Conservation (phyloP, 2,888 invertebrate genomes). For the Eumacrocentrus americanus region DNA sequence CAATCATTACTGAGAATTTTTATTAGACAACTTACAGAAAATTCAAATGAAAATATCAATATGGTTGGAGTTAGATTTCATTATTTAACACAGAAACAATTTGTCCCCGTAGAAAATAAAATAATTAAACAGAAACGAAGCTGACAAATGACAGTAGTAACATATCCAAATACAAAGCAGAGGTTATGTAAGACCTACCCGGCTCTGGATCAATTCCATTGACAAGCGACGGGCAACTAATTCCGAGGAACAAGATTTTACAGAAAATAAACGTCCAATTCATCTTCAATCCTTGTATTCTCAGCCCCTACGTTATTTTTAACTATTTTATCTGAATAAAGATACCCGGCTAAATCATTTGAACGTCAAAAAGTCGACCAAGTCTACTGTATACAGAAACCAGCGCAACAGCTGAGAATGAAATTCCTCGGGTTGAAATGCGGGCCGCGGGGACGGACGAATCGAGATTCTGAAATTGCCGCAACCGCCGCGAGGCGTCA, state of each 20-base stretch:
- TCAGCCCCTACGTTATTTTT: neutral
- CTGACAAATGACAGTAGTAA: neutral
- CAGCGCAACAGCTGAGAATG: conserved; percentile 21
- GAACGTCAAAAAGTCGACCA: neutral
- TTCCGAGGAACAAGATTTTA: neutral
- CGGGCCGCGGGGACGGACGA: too few relatives aligned
- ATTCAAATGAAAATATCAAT: too few relatives aligned
- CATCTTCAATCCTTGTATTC: neutral
- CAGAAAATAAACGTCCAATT: neutral
- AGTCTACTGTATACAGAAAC: neutral
- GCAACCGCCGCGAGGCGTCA: conserved; percentile 63
- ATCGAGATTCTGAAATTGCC: neutral
- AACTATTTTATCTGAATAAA: too few relatives aligned
- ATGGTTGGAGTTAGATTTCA: too few relatives aligned
- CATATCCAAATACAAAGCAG: too few relatives aligned
- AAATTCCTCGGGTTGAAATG: too few relatives aligned
- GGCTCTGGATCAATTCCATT: neutral
- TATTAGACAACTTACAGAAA: too few relatives aligned
- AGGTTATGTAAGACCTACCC: conserved; percentile 1
- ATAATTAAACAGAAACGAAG: neutral
- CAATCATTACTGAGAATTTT: too few relatives aligned
- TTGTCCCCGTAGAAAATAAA: too few relatives aligned
- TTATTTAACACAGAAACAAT: neutral
- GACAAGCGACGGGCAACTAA: neutral
- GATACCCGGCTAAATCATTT: neutral